Conservation (phyloP, 2,888 invertebrate genomes). For the Mallateleia sp. region DNA sequence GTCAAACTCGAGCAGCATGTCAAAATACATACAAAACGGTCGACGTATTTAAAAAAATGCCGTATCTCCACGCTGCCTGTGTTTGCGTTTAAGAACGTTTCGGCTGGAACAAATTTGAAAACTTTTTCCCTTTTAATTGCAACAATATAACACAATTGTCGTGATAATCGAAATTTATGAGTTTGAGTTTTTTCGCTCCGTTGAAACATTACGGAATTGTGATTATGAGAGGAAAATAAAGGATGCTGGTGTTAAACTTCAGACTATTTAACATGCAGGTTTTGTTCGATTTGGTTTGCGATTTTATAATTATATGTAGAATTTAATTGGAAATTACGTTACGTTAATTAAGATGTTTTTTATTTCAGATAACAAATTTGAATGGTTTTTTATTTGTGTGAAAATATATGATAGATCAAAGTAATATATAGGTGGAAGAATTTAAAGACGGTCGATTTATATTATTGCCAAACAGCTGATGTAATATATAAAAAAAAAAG, state of each 20-base stretch:
- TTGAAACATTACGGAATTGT: constrained; percentile 15
- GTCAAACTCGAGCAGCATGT: constrained; percentile 16
- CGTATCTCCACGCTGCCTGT: not conserved
- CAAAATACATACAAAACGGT: constrained; percentile 24
- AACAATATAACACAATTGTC: constrained; percentile 39
- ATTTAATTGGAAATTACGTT: not conserved
- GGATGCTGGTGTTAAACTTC: not conserved
- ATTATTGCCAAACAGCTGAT: no score
- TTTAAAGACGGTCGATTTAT: no score
- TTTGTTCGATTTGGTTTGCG: not conserved
- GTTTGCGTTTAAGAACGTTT: constrained; percentile 19
- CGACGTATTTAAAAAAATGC: constrained; percentile 9
- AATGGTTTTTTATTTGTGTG: not conserved
- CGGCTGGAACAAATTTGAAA: constrained; percentile 30
- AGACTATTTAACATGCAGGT: constrained; percentile 7
- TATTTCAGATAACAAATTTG: not conserved
- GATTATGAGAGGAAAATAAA: constrained; percentile 22
- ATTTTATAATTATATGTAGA: not conserved
- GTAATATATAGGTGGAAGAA: no score
- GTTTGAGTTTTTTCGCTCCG: constrained; percentile 20
- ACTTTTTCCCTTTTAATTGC: constrained; percentile 32
- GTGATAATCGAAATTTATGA: constrained; percentile 31
- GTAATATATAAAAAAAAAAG: no score
- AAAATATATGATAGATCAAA: no score
- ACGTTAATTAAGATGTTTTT: not conserved